phyloP scores from a whole-genome alignment of 2,888 invertebrate species.

The Acleris cristana region DNA sequence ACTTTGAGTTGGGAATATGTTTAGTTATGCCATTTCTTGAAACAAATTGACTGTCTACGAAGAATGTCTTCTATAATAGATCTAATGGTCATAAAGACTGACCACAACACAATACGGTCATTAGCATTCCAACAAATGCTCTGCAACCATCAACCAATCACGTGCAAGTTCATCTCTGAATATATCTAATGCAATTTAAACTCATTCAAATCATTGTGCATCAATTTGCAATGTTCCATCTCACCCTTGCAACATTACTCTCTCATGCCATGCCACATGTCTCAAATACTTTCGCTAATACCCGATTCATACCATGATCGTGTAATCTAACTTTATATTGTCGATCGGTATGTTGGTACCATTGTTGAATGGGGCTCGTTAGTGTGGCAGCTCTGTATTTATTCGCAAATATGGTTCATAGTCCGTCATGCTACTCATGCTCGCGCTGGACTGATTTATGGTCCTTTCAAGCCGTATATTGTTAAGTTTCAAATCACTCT shows the following conservation, averaged over 20 bases:
- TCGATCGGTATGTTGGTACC: slow-evolving; percentile 48
- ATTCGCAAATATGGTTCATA: slow-evolving; percentile 54
- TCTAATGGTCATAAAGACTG: neutral
- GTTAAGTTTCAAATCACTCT: slow-evolving; percentile 43
- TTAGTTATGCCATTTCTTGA: no score
- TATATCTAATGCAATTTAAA: slow-evolving; percentile 32
- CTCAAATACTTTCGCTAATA: slow-evolving; percentile 51
- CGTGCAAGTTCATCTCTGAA: slow-evolving; percentile 14
- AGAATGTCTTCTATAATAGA: no score
- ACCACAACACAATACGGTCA: neutral
- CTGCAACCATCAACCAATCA: neutral
- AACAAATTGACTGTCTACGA: no score
- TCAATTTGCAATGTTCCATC: slow-evolving; percentile 35
- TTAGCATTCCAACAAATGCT: neutral
- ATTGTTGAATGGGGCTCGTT: slow-evolving; percentile 77
- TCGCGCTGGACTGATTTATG: slow-evolving; percentile 64
- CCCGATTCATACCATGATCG: slow-evolving; percentile 44
- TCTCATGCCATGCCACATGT: slow-evolving; percentile 12
- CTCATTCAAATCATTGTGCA: slow-evolving; percentile 25
- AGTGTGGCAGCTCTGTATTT: slow-evolving; percentile 66
- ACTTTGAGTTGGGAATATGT: no score
- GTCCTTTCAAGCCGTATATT: slow-evolving; percentile 38
- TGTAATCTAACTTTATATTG: slow-evolving; percentile 45
- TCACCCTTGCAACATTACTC: slow-evolving; percentile 35
- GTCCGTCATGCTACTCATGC: slow-evolving; percentile 65